A percentile compares a stretch with the other conserved stretches of the same genome.
These are phyloP conservation scores for Thera britannica DNA, from an alignment of 2,888 invertebrate species.

Conservation along the genomic window DNA sequence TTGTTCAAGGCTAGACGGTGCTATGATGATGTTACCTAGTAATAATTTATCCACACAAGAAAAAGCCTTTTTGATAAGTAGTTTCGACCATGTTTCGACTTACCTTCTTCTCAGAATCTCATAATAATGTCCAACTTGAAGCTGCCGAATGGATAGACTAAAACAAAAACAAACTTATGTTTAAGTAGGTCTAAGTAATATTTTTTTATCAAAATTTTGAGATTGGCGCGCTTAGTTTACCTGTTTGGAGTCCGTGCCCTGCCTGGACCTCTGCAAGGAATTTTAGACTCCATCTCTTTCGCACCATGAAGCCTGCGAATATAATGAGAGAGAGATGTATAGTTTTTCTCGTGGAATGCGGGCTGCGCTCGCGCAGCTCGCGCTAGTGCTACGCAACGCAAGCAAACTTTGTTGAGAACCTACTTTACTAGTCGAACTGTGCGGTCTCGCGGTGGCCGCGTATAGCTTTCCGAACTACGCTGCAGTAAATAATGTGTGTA, in stretches of 20 bases:
- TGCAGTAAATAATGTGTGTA: conserved; percentile 74
- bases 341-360: conserved; percentile 77
- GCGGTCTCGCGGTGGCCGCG: conserved; percentile 62
- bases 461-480: conserved; percentile 56
- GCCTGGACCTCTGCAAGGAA: conserved; percentile 27
- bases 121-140: too few species aligned
- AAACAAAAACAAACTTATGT: too few species aligned
- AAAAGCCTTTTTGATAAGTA: too few species aligned
- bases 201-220: conserved; percentile 38
- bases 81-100: too few species aligned
- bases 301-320: conserved; percentile 34
- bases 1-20: too few species aligned
- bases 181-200: too few species aligned
- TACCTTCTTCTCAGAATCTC: too few species aligned
- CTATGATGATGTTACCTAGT: too few species aligned
- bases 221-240: conserved; percentile 63
- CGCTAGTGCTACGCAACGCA: conserved; percentile 39
- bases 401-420: conserved; percentile 52
- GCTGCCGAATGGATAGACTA: too few species aligned
- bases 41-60: too few species aligned
- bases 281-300: conserved; percentile 32
- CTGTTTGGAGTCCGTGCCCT: conserved; percentile 67
- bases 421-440: conserved; percentile 59
- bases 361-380: conserved; percentile 66
- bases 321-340: conserved; percentile 60